Conservation (phyloP, 2,888 invertebrate genomes). For the Tetragonisca angustula region DNA sequence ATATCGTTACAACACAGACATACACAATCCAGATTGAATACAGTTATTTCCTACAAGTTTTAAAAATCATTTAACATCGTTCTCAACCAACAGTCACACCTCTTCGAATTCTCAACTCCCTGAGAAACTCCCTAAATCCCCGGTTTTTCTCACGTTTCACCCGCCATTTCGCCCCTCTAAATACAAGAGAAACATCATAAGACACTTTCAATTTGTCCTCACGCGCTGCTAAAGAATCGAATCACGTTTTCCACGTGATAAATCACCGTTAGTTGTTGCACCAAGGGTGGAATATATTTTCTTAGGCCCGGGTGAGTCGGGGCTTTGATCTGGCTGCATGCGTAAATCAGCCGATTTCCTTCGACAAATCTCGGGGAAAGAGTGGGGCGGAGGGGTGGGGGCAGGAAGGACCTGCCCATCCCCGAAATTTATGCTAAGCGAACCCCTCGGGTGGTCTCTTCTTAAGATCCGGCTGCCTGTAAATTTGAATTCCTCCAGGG, state of each 20-base stretch:
- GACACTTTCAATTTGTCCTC: conserved; percentile 42
- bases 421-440: conserved; percentile 60
- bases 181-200: neutral
- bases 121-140: too few species aligned
- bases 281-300: conserved; percentile 34
- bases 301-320: neutral
- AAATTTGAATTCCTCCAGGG: conserved; percentile 57
- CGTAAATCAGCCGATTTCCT: conserved; percentile 58
- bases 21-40: too few species aligned
- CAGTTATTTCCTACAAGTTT: too few species aligned
- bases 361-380: conserved; percentile 42
- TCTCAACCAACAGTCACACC: too few species aligned
- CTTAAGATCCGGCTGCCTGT: conserved; percentile 32
- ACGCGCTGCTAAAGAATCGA: neutral
- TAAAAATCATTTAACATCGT: too few species aligned
- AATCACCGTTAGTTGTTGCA: conserved; percentile 39
- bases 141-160: too few species aligned
- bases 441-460: conserved; percentile 56
- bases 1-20: too few species aligned
- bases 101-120: too few species aligned
- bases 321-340: conserved; percentile 40
- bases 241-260: conserved; percentile 10
- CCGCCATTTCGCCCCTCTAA: too few species aligned
- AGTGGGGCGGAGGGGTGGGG: neutral
- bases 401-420: conserved; percentile 37